phyloP scores from a whole-genome alignment of 2,888 invertebrate genomes.

The Latheticus oryzae region DNA sequence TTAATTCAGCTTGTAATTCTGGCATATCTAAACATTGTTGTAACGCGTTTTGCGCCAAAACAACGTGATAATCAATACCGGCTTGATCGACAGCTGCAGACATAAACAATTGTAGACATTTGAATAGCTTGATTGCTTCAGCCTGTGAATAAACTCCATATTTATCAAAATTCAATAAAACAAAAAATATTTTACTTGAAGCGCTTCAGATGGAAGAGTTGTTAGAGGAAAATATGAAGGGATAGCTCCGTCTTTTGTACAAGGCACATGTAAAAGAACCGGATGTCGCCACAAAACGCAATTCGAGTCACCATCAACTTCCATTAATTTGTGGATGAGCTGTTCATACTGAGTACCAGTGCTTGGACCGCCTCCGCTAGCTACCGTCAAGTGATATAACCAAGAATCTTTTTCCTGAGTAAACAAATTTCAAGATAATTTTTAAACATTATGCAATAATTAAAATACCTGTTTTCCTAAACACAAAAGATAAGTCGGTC shows the following conservation, averaged over 20 bases:
- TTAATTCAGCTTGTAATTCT: conserved; percentile 93
- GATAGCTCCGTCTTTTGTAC: conserved; percentile 88
- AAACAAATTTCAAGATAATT: background rate
- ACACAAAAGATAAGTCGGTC: conserved; percentile 94
- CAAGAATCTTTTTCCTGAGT: conserved; percentile 85
- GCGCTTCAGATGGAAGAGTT: conserved; percentile 86
- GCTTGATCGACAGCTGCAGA: conserved; percentile 95
- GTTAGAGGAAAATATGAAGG: conserved; percentile 81
- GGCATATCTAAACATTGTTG: conserved; percentile 90
- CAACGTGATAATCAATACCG: conserved; percentile 97
- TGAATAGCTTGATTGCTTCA: conserved; percentile 93
- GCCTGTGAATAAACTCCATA: conserved; percentile 64
- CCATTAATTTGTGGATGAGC: conserved; percentile 95
- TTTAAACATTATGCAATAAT: too few relatives aligned
- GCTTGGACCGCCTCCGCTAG: conserved; percentile 90
- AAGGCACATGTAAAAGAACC: conserved; percentile 77
- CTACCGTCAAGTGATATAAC: conserved; percentile 88
- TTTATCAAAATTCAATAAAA: too few relatives aligned
- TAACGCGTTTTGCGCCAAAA: conserved; percentile 94
- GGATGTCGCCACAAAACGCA: conserved; percentile 96
- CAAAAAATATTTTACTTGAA: conserved; percentile 75
- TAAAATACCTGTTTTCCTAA: conserved; percentile 78
- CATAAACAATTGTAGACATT: conserved; percentile 96
- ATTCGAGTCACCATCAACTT: conserved; percentile 92
- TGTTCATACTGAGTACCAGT: conserved; percentile 97